Base-by-base conservation (phyloP, 2,888 invertebrate genomes). In the Thecophora atra region DNA sequence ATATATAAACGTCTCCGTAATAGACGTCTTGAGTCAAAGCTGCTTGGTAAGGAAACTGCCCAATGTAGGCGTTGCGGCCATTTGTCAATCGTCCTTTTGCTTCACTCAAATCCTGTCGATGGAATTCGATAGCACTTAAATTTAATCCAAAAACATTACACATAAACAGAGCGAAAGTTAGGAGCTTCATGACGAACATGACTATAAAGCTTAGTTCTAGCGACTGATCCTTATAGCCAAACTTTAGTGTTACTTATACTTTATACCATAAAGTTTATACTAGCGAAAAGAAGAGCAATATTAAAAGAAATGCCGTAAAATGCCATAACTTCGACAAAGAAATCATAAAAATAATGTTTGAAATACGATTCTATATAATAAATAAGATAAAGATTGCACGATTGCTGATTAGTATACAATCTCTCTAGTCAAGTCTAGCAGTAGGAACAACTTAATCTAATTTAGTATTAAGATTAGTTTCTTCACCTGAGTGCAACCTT, bases 1-100 rank as follows among this genome's bases (percentile, higher is more conserved):
- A 47, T 47, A 47, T n/a, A 47, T n/a, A n/a, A 47, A 47, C 47
- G n/a, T 47, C 47, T 15, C 13, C 0, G 13, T 47, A 17, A 5
- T n/a, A 17, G 15, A 5, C 47, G 11, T 42, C 17, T 75, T 76
- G 30, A 83, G 76, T 4, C 79, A 84, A 77, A 58, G 81, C 84
- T n/a, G 77, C 83, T 76, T 84, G 84, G 58, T 79, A 80, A 7
- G 78, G 79, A 70, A 80, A 80, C 62, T 79, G 72, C n/a, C 72
- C 75, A 15, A 4, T 7, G 0, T 30, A 6, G 5, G 80, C 79
- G 1, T 70, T 58, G 11, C 76, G 64, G 11, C 79, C 79, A 28
- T 76, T 78, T 7, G 76, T 77, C 52, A 80, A 79, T n/a, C 80
- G 79, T 42, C 79, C 81, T 42, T 26, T 13, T 24, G 58, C 28